phyloP scores from a whole-genome alignment of 1,140 invertebrate genomes.

The Nixonia krombeini region DNA sequence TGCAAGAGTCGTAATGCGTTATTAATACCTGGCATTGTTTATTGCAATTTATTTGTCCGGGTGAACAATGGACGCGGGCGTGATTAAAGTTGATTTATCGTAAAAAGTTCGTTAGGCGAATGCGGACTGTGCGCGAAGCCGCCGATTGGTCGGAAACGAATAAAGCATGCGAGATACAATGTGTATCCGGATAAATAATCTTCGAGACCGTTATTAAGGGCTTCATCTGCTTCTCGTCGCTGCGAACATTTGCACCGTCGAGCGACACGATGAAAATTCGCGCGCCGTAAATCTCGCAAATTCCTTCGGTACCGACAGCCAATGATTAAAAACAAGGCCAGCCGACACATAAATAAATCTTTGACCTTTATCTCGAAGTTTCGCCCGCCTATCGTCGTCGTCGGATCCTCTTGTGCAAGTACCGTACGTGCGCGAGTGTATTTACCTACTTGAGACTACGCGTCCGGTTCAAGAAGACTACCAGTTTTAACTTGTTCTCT shows the following conservation, averaged over 20 bases:
- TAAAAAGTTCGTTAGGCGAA: background rate
- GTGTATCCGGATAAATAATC: conserved; percentile 7
- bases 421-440: conserved; percentile 38
- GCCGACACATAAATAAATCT: conserved; percentile 40
- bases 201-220: conserved; percentile 2
- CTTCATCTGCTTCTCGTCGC: background rate
- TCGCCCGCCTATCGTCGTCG: conserved; percentile 29
- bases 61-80: background rate
- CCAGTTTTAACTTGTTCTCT: conserved; percentile 44
- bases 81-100: background rate
- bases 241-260: conserved; percentile 16
- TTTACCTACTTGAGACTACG: conserved; percentile 42
- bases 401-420: conserved; percentile 37
- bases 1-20: too few species aligned
- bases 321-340: conserved; percentile 43
- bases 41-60: background rate
- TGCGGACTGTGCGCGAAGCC: too few species aligned
- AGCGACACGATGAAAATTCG: conserved; percentile 20
- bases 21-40: background rate
- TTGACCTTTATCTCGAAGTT: conserved; percentile 44
- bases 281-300: conserved; percentile 31
- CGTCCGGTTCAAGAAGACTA: conserved; percentile 39
- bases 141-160: too few species aligned
- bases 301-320: conserved; percentile 24
- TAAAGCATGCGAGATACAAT: background rate